A percentile compares a stretch with the other conserved stretches of the same genome.
Conservation (phyloP, 2,113 vertebrate genomes). For the Coreoperca whiteheadi region DNA sequence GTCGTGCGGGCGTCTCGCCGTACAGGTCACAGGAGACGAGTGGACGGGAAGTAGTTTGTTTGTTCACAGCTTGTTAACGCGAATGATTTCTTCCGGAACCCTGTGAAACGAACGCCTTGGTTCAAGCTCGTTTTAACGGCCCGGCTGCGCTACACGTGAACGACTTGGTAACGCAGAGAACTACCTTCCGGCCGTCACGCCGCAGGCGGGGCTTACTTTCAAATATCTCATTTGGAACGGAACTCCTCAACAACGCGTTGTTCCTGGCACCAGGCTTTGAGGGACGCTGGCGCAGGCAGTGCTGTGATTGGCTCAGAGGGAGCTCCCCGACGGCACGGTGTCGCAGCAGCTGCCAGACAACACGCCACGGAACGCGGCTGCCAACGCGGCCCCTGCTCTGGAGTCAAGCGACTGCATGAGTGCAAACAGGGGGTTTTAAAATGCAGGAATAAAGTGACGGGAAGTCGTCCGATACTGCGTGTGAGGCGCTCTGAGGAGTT, state of each 20-base stretch:
- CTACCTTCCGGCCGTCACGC: background rate
- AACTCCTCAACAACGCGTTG: background rate
- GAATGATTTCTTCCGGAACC: too few species aligned
- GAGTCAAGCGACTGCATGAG: background rate
- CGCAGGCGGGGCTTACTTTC: background rate
- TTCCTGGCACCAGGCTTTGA: background rate
- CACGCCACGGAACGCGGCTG: background rate
- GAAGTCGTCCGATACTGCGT: too few species aligned
- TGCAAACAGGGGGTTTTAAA: background rate
- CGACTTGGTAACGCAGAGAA: background rate
- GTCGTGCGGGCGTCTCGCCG: too few species aligned
- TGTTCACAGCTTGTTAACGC: too few species aligned
- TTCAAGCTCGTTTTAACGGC: too few species aligned
- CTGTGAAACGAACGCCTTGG: too few species aligned
- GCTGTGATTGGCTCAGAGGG: conserved; percentile 18
- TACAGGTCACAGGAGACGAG: too few species aligned
- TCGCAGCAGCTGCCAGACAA: conserved; percentile 19
- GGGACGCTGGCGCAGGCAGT: background rate
- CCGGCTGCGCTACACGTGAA: background rate
- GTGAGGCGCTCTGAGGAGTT: too few species aligned
- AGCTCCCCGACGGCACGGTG: conserved; percentile 13
- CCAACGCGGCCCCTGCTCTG: background rate
- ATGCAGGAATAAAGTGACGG: too few species aligned
- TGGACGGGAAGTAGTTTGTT: too few species aligned
- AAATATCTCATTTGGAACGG: conserved; percentile 2